These are phyloP conservation scores for Salpingus planirostris DNA, from an alignment of 2,888 invertebrate species.

Conservation along the genomic window DNA sequence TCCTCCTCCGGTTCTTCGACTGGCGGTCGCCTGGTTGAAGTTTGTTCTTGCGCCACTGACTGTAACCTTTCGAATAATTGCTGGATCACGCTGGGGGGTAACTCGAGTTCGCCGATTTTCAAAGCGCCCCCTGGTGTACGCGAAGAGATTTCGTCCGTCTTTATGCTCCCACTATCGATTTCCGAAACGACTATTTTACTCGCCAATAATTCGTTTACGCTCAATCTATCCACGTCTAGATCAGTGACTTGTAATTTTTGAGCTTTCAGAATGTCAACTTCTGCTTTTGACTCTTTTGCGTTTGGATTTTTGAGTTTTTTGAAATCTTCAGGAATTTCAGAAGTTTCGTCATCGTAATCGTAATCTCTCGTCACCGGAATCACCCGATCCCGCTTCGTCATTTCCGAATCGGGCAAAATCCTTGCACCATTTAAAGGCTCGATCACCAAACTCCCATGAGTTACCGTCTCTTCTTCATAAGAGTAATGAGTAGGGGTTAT, in stretches of 20 bases:
- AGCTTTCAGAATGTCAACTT: constrained; percentile 43
- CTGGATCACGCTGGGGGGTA: constrained; percentile 60
- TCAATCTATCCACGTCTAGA: constrained; percentile 69
- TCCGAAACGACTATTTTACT: constrained; percentile 73
- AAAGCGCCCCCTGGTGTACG: constrained; percentile 61
- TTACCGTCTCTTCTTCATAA: constrained; percentile 56
- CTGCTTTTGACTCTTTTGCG: constrained; percentile 12
- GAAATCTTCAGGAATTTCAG: constrained; percentile 34
- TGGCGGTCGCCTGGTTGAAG: constrained; percentile 4
- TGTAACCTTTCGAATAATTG: constrained; percentile 50
- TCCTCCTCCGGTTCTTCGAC: constrained; percentile 6
- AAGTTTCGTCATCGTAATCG: constrained; percentile 30
- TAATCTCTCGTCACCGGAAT: constrained; percentile 28
- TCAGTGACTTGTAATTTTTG: constrained; percentile 62
- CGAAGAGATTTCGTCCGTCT: constrained; percentile 62
- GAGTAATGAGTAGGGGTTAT: constrained; percentile 34
- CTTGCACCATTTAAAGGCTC: constrained; percentile 49
- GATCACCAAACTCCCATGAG: constrained; percentile 57
- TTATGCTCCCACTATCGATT: constrained; percentile 65
- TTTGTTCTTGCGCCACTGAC: constrained; percentile 20
- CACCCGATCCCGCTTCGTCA: constrained; percentile 23
- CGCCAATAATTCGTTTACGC: constrained; percentile 70
- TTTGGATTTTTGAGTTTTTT: constrained; percentile 28
- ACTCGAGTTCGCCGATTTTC: constrained; percentile 57
- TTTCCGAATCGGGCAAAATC: constrained; percentile 27